Conservation (phyloP, 2,888 invertebrate species). For the Steinernema scapterisci region DNA sequence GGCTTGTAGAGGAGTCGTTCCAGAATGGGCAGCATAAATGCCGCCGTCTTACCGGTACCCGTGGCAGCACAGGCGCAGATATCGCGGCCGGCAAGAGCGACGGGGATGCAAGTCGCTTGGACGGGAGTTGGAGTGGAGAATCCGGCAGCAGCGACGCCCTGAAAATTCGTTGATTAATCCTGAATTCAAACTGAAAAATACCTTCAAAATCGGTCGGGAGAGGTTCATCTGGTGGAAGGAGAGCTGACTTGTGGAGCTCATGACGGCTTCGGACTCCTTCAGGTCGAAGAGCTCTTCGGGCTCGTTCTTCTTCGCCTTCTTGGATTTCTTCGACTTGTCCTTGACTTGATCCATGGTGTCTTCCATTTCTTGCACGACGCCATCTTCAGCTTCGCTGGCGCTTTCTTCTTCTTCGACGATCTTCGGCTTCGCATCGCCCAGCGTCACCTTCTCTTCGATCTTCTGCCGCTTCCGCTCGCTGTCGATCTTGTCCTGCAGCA, state of each 20-base stretch:
- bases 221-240: constrained; percentile 87
- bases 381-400: constrained; percentile 41
- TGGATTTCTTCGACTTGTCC: not conserved
- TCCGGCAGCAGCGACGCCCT: constrained; percentile 84
- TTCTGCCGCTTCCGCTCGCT: constrained; percentile 45
- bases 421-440: constrained; percentile 33
- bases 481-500: constrained; percentile 63
- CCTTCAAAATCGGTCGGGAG: constrained; percentile 87
- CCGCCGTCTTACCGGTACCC: constrained; percentile 89
- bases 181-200: constrained; percentile 56
- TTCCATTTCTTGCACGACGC: constrained; percentile 42
- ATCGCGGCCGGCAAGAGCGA: constrained; percentile 85
- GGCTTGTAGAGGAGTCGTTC: constrained; percentile 89
- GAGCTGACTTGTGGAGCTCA: constrained; percentile 40
- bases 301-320: constrained; percentile 10
- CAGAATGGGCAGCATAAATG: constrained; percentile 94
- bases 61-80: constrained; percentile 98
- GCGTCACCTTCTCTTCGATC: constrained; percentile 37
- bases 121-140: constrained; percentile 95
- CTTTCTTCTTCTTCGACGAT: constrained; percentile 35
- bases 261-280: constrained; percentile 7
- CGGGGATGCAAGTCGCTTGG: constrained; percentile 90
- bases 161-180: constrained; percentile 43
- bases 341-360: constrained; percentile 13
- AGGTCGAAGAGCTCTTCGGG: constrained; percentile 42